Base-by-base conservation (phyloP, 1,140 invertebrate genomes). In the Leptinotarsa lineolata region DNA sequence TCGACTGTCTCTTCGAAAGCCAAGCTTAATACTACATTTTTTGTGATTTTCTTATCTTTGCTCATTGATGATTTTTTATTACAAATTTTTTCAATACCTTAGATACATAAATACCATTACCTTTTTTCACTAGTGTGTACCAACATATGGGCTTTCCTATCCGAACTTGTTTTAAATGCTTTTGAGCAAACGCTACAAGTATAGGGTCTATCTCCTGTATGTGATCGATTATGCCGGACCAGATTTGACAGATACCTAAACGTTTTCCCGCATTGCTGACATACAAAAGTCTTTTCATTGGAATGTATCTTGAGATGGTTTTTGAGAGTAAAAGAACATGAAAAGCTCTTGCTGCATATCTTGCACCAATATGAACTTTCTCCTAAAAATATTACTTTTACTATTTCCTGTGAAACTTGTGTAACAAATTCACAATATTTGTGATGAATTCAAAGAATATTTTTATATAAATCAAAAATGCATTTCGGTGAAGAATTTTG, bases 81-180 rank as follows among this genome's bases (percentile, higher is more conserved):
- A 8, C 8, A 39, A 1, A 39, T 39, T 39, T 39, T 30, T 39
- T 39, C 24, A 39, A 39, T 11, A 39, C 30, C 30, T 39, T 39
- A 39, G 30, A 54, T 21, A 64, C 58, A 39, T 39, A 39, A 39
- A 11, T 39, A 8, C 30, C 30, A 30, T 72, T 48, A 80, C 79
- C 78, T 74, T 76, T 79, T 80, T 22, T 76, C 70, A 3, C 90
- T 87, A 0, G 87, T 85, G 78, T 95, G 93, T n/a, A 91, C 92
- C 63, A 91, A 90, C 88, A 95, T 90, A 80, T 97, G 96, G 18
- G 94, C 88, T 64, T 91, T 94, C 85, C 95, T 90, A 76, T 95
- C 91, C 46, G 93, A 94, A 70, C 89, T 88, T 63, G 93, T 91
- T 78, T 91, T 87, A 77, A 80, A 87, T 81, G 78, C 78, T 74